A percentile compares a stretch with the other conserved stretches of the same genome.
Evolutionary conservation across 2,113 vertebrate species (phyloP).

Genomic region (Pomatorhinus ruficollis): DNA sequence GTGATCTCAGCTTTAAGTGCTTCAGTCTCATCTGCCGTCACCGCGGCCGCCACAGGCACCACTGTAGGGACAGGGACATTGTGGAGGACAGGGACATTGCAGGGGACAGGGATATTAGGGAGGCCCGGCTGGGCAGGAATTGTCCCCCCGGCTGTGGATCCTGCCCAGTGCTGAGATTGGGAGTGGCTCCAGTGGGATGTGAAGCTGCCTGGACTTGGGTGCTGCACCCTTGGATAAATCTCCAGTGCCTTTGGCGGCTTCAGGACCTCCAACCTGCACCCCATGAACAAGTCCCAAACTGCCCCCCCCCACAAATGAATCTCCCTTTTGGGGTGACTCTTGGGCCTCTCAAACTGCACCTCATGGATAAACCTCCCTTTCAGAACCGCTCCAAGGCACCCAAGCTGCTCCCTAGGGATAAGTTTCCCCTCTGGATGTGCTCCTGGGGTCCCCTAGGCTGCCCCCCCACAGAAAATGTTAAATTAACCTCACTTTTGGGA

Average conservation of each 20-base stretch:
- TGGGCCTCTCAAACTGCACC: no score
- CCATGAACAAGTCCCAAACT: background rate
- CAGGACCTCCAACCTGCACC: background rate
- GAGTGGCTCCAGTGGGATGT: accelerated
- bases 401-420: background rate
- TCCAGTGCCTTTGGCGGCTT: accelerated
- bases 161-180: accelerated
- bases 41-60: conserved; percentile 84
- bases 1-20: conserved; percentile 96
- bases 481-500: background rate
- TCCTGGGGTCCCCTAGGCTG: background rate
- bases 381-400: accelerated
- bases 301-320: background rate
- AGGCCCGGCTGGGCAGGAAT: accelerated
- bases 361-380: background rate
- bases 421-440: no score
- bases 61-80: conserved; percentile 65
- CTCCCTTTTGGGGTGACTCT: background rate
- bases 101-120: accelerated
- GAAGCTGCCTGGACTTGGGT: accelerated
- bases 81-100: background rate
- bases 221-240: background rate
- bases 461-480: background rate
- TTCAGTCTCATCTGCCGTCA: conserved; percentile 91
- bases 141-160: accelerated